Base-by-base conservation (phyloP, 1,140 invertebrate species). In the Microplitis mediator region DNA sequence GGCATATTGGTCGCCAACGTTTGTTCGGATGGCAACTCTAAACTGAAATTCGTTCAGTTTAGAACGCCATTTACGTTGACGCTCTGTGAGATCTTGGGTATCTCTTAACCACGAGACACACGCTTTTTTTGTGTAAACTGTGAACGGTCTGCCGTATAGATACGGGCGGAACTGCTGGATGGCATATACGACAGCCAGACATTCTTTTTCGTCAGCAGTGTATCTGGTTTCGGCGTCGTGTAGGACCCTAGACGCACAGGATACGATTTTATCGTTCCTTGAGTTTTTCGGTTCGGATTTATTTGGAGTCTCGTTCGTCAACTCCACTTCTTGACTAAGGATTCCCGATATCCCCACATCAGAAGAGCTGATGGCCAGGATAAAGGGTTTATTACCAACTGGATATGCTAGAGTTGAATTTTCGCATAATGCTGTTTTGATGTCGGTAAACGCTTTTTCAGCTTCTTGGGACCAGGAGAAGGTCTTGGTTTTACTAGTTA, bases 121-220 rank as follows among this genome's bases (percentile, higher is more conserved):
- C 61, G 78, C 75, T 60, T 88, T 86, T 69, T 90, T 87, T 0
- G 86, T 88, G 14, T 81, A 64, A 1, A 89, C 77, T 3, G 31
- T 80, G 75, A 89, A 88, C 35, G 80, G 74, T 31, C 52, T 79
- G 14, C 81, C 81, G 61, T 81, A 81, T 3, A 89, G 70, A 74
- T 85, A 89, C 9, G 79, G 77, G 58, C 78, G 56, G 63, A 87
- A 88, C 39, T 85, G 71, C 74, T 83, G 73, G 2, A 86, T 75
- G 0, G 79, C 82, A 73, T 74, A 81, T 1, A 87, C 71, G 2
- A 74, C 66, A 8, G 72, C 72, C 5, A 77, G 52, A 13, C 68
- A 71, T 35, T 77, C 75, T 73, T 6, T 45, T 69, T 77, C 77
- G 4, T 64, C 78, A 1, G 75, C 74, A 6, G 67, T 61, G 62